Base-by-base conservation (phyloP, 2,113 vertebrate species). In the Anoplopoma fimbria region DNA sequence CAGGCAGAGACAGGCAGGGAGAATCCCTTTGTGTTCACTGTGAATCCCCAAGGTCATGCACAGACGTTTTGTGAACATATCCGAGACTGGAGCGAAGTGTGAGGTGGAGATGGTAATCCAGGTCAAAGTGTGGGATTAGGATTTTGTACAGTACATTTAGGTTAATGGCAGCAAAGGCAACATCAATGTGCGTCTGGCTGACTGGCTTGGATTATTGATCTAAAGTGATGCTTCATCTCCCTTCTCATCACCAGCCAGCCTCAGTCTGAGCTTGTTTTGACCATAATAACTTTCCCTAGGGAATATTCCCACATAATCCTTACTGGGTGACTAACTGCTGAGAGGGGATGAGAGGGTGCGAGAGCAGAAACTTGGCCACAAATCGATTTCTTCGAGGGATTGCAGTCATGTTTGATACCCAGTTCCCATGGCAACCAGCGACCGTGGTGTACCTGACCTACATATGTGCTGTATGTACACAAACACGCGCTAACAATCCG, bases 401-500 rank as follows among this genome's bases (percentile, higher is more conserved):
- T 79, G 90, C 76, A 80, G 67, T 81, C 90, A 73, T 92, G 89
- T 94, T 94, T 94, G 93, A 91, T 91, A 82, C 82, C 79, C 87
- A 86, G 94, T 95, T 95, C 75, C 93, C 85, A 94, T 93, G 91
- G 90, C 86, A 94, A 94, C 94, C 51, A 23, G 80, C 60, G 36
- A 84, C 81, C 69, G 75, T 67, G 79, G 81, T 51, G 75, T 73
- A 93, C 89, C 91, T 93, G 94, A 94, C 94, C 93, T 94, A 94
- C 88, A 95, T 93, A 89, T 91, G 85, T 91, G 86, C 81, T 67
- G 87, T 79, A 92, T 87, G 81, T 89, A 90, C 88, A 92, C 88
- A 91, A 88, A 91, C 88, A 79, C 14, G 72, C 61, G 40, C 67
- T 36, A 82, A 80, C 88, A 79, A 78, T 91, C 89, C 91, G 91